Percentiles rank a stretch among this genome's conserved stretches.
Conservation (phyloP, 2,888 invertebrate species). For the Eumerus sabulonum region DNA sequence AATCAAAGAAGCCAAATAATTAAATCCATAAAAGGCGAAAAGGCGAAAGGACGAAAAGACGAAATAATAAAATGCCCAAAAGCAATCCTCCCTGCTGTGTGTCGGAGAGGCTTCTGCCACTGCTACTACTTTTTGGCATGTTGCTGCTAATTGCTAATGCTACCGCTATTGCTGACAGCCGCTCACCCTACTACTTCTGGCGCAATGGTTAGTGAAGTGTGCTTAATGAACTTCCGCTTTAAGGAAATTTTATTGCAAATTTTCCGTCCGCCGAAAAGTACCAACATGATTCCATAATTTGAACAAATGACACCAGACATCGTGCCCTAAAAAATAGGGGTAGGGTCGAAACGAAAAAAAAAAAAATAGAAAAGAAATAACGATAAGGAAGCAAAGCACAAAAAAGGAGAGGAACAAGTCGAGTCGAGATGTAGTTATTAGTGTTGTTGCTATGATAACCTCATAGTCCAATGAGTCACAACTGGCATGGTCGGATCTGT, state of each 20-base stretch:
- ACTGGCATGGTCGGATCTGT: not conserved
- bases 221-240: slow-evolving; percentile 67
- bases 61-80: not conserved
- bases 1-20: slow-evolving; percentile 46
- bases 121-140: not conserved
- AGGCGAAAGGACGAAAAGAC: not conserved
- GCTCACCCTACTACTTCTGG: not conserved
- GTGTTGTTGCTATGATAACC: slow-evolving; percentile 46
- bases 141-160: not conserved
- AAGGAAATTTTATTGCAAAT: slow-evolving; percentile 61
- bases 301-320: slow-evolving; percentile 51
- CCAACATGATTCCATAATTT: slow-evolving; percentile 55
- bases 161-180: too few species aligned
- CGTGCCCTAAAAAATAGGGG: slow-evolving; percentile 7
- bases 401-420: too few species aligned
- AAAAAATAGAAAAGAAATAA: not conserved
- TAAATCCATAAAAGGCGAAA: slow-evolving; percentile 38
- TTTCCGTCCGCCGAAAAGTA: not conserved
- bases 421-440: slow-evolving; percentile 62
- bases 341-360: not conserved
- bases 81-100: slow-evolving; percentile 10
- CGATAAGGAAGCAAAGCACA: slow-evolving; percentile 15
- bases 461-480: slow-evolving; percentile 1
- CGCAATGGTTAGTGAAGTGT: slow-evolving; percentile 54
- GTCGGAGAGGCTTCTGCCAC: slow-evolving; percentile 1